Conservation (phyloP, 1,140 invertebrate genomes). For the Plectrocnemia conspersa region DNA sequence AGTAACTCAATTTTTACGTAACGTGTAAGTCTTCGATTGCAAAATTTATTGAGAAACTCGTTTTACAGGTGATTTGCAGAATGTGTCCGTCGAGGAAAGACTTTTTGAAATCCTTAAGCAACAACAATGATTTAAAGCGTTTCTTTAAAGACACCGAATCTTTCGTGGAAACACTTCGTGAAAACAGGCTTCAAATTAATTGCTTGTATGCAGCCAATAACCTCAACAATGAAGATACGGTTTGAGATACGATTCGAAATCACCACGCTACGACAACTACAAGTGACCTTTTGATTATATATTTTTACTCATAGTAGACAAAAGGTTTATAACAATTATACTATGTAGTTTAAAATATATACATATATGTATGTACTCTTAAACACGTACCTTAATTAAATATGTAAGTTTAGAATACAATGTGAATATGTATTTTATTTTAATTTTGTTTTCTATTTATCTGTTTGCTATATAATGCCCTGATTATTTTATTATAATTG, state of each 20-base stretch:
- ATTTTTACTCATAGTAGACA: not conserved
- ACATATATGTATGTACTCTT: too few relatives aligned
- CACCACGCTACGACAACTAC: not conserved
- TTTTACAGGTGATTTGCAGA: slow-evolving; percentile 45
- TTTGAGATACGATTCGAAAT: slow-evolving; percentile 10
- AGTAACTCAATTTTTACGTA: slow-evolving; percentile 34
- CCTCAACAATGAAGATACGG: slow-evolving; percentile 17
- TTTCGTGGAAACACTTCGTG: slow-evolving; percentile 12
- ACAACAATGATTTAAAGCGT: slow-evolving; percentile 40
- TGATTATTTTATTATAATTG: too few relatives aligned
- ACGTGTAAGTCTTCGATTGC: too few relatives aligned
- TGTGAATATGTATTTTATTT: too few relatives aligned
- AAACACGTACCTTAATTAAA: too few relatives aligned
- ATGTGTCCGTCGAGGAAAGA: slow-evolving; percentile 43
- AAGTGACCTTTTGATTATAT: slow-evolving; percentile 11
- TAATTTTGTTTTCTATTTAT: too few relatives aligned
- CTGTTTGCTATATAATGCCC: too few relatives aligned
- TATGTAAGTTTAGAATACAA: too few relatives aligned
- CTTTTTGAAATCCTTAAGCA: slow-evolving; percentile 41
- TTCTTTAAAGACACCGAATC: slow-evolving; percentile 39
- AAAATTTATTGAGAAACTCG: slow-evolving; percentile 8
- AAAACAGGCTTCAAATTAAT: slow-evolving; percentile 24
- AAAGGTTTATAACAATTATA: too few relatives aligned
- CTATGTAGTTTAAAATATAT: too few relatives aligned
- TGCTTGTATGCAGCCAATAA: slow-evolving; percentile 20